Conservation (phyloP, 2,888 invertebrate genomes). For the Rhabditoides inermis region DNA sequence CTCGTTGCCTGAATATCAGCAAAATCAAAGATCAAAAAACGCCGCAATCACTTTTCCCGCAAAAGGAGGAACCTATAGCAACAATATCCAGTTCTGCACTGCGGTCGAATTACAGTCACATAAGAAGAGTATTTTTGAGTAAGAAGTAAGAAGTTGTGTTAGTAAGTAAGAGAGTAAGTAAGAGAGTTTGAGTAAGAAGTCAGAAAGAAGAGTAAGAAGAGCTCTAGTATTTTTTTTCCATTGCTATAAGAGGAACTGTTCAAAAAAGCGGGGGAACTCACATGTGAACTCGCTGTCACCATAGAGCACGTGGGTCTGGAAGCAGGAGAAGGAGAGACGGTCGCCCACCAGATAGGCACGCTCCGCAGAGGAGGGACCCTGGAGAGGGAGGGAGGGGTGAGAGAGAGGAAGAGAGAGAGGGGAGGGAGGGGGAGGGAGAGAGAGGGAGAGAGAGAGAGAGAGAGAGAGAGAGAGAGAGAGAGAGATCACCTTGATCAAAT, state of each 20-base stretch:
- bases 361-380: conserved; percentile 29
- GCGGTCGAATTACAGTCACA: too few relatives aligned
- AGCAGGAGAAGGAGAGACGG: conserved; percentile 41
- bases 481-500: conserved; percentile 20
- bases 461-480: background rate
- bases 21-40: background rate
- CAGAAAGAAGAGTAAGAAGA: too few relatives aligned
- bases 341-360: conserved; percentile 42
- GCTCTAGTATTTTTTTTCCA: too few relatives aligned
- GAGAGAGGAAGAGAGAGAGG: background rate
- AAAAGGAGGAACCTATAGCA: too few relatives aligned
- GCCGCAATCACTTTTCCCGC: background rate
- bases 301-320: conserved; percentile 42
- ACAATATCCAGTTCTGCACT: too few relatives aligned
- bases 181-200: too few relatives aligned
- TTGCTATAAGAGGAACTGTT: background rate
- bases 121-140: too few relatives aligned
- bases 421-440: too few relatives aligned
- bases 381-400: background rate
- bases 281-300: conserved; percentile 42
- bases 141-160: too few relatives aligned
- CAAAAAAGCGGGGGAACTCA: too few relatives aligned
- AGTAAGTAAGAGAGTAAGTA: too few relatives aligned
- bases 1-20: conserved; percentile 5
- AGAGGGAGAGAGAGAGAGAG: too few relatives aligned